These are phyloP conservation scores for Nylanderia fulva DNA, from an alignment of 1,140 invertebrate species.

Conservation along the genomic window DNA sequence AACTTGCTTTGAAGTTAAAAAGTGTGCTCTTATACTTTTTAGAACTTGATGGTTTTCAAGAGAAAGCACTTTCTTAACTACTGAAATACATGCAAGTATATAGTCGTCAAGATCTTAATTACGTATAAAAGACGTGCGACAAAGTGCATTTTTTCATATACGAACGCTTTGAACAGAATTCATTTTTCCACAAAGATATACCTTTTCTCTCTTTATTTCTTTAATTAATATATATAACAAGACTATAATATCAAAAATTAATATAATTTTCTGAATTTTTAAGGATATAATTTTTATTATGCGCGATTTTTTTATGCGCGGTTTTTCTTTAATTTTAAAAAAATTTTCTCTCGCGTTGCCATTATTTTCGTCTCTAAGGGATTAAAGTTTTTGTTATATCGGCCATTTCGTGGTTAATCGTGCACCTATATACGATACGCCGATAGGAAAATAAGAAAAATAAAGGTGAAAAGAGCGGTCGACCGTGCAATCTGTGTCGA, in stretches of 20 bases:
- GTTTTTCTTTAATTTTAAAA: neutral
- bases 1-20: conserved; percentile 26
- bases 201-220: neutral
- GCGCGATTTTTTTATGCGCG: too few species aligned
- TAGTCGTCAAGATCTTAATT: conserved; percentile 10
- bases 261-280: neutral
- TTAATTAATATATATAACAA: neutral
- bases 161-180: neutral
- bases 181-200: neutral
- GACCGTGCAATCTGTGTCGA: conserved; percentile 40
- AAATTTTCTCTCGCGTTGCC: neutral
- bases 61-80: neutral
- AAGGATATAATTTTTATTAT: neutral
- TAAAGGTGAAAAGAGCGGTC: conserved; percentile 17
- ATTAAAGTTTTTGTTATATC: neutral
- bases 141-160: neutral
- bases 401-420: neutral
- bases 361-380: conserved; percentile 13
- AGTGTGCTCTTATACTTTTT: neutral
- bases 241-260: neutral
- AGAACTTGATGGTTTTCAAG: neutral
- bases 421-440: neutral
- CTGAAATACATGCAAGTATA: neutral
- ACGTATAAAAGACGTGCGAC: neutral
- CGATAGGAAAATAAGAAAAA: conserved; percentile 40